Evolutionary conservation across 2,113 vertebrate species (phyloP), one percentile per base, ranked within the genome.

Genomic region (Kryptolebias marmoratus): DNA sequence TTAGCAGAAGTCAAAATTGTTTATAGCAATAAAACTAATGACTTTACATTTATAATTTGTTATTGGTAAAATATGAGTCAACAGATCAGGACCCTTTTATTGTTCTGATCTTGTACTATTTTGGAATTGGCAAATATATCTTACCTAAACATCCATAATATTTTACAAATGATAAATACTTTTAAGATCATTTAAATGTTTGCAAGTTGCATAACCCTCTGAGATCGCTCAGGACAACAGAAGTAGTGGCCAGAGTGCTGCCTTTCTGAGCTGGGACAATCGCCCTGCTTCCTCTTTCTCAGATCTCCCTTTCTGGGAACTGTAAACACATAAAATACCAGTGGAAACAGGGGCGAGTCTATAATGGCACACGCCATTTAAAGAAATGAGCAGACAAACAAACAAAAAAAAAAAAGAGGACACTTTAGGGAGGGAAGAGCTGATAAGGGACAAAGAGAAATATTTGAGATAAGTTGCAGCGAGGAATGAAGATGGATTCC

Each of bases 291-390:
- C 66, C 44, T 42, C 68, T 66, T 58, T 60, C 71, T 82, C 70
- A 81, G 39, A 74, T 68, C 64, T 80, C 65, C 58, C 60, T 85
- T 70, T 66, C 12, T 81, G 50, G 75, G 82, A 83, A 83, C 55
- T 11, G 71, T 85, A 85, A 81, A 83, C 87, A 88, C 87, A 87
- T 80, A 83, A 81, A 82, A 86, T 65, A 80, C 68, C 75, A 76
- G 72, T 76, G 84, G 84, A 87, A 86, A 87, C 77, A 81, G 49
- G 1, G 68, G 44, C 36, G 53, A 63, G 77, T 88, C 90, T 86
- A 86, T 62, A 71, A 88, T 73, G 52, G 67, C 76, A 85, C 42
- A 80, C 68, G 80, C 81, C 72, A 67, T 16, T 71, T 64, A 75
- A 78, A 82, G 69, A 73, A 73, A 68, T 75, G 68, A 75, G 48